A percentile compares a stretch with the other conserved stretches of the same genome.
These are phyloP conservation scores for Echinops telfairi DNA, from an alignment of 2,113 vertebrate genomes.

Conservation along the genomic window DNA sequence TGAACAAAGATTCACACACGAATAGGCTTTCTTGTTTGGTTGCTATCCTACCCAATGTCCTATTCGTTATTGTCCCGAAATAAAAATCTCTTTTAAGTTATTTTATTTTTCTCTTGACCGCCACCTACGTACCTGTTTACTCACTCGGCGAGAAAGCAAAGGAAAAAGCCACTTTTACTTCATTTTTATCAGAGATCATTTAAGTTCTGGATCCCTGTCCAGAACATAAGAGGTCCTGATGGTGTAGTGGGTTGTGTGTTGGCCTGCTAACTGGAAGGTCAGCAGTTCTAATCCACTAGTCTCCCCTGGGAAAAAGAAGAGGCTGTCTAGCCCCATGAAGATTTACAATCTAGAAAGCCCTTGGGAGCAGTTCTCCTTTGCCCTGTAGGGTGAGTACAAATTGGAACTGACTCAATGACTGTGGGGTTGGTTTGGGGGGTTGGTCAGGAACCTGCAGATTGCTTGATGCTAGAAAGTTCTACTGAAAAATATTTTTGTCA, in stretches of 20 bases:
- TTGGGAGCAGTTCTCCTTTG: no score
- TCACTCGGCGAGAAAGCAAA: neutral
- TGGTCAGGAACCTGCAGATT: neutral
- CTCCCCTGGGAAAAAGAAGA: no score
- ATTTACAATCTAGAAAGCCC: no score
- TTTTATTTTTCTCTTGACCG: slow-evolving; percentile 26
- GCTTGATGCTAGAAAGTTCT: slow-evolving; percentile 39
- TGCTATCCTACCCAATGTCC: neutral
- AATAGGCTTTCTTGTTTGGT: neutral
- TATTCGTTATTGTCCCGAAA: neutral
- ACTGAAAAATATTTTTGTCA: neutral
- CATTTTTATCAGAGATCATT: neutral
- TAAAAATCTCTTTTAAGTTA: slow-evolving; percentile 5
- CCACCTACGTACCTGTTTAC: neutral
- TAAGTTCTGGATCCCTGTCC: neutral
- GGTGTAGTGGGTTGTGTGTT: no score
- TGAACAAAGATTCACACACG: neutral
- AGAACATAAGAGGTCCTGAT: no score
- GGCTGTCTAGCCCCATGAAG: no score
- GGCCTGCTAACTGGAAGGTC: no score
- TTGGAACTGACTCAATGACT: no score
- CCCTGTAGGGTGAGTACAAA: no score
- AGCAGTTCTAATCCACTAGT: no score
- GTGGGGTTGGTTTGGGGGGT: no score
- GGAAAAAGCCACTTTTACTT: slow-evolving; percentile 16